These are phyloP conservation scores for Apocheima hispidaria DNA, from an alignment of 2,888 invertebrate genomes.

Conservation along the genomic window DNA sequence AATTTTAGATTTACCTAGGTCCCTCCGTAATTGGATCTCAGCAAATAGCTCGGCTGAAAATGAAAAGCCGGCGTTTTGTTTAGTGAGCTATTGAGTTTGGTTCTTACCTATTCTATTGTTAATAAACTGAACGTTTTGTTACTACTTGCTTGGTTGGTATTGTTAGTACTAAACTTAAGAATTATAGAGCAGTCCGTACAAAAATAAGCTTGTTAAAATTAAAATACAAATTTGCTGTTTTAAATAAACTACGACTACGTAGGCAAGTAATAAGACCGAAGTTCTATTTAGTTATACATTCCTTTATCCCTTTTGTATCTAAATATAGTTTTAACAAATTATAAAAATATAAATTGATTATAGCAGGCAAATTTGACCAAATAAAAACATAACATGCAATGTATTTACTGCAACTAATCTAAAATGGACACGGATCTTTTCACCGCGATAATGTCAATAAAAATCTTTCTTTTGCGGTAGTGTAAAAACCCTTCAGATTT, in stretches of 20 bases:
- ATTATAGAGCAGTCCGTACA: neutral
- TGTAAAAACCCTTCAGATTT: neutral
- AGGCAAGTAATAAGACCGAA: neutral
- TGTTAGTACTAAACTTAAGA: neutral
- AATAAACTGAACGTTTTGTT: no score
- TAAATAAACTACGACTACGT: neutral
- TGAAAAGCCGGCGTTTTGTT: neutral
- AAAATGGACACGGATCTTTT: no score
- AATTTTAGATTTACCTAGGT: conserved; percentile 10
- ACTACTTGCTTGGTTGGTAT: neutral
- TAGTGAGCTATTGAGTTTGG: neutral
- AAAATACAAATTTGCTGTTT: neutral
- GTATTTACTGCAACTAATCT: no score
- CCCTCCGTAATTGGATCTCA: conserved; percentile 1
- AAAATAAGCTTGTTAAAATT: neutral
- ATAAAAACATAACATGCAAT: no score
- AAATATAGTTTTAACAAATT: no score
- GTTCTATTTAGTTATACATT: neutral
- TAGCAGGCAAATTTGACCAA: no score
- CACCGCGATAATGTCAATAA: no score
- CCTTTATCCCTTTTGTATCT: no score
- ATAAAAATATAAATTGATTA: no score
- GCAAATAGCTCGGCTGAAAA: conserved; percentile 3
- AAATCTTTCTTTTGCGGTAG: neutral
- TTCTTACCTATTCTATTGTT: no score